These are phyloP conservation scores for Pteronotus mesoamericanus DNA, from an alignment of 2,797 vertebrate species.

Conservation along the genomic window DNA sequence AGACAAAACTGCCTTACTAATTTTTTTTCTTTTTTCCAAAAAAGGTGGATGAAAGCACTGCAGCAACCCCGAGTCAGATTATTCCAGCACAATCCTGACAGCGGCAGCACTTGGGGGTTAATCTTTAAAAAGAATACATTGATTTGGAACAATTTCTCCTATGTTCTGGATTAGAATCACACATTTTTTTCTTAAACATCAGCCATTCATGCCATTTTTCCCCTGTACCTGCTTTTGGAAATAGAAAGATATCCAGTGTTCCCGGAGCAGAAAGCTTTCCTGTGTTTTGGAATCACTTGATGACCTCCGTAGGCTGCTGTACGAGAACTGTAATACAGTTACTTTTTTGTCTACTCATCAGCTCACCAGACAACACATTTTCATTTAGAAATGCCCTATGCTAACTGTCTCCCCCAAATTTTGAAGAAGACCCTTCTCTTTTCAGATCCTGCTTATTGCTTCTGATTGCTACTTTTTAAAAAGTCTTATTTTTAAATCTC, in stretches of 20 bases:
- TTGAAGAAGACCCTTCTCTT: neutral
- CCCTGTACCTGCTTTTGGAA: neutral
- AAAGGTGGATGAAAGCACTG: neutral
- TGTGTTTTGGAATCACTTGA: neutral
- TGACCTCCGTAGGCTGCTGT: neutral
- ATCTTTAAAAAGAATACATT: slow-evolving; percentile 45
- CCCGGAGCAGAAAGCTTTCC: neutral
- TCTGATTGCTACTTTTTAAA: neutral
- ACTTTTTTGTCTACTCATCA: neutral
- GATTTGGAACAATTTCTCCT: neutral
- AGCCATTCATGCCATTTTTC: neutral
- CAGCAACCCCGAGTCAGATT: neutral
- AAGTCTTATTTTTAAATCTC: neutral
- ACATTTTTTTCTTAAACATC: neutral
- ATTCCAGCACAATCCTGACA: slow-evolving; percentile 28
- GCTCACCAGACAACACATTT: neutral
- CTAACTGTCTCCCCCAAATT: neutral
- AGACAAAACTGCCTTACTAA: neutral
- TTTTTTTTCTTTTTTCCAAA: neutral
- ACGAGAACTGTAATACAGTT: neutral
- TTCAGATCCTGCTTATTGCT: neutral
- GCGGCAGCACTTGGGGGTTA: neutral
- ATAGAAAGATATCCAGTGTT: neutral
- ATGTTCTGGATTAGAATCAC: neutral
- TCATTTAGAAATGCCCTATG: neutral